A percentile compares a stretch with the other conserved stretches of the same genome.
phyloP scores from a whole-genome alignment of 2,113 vertebrate species.

The Colistium nudipinnis region DNA sequence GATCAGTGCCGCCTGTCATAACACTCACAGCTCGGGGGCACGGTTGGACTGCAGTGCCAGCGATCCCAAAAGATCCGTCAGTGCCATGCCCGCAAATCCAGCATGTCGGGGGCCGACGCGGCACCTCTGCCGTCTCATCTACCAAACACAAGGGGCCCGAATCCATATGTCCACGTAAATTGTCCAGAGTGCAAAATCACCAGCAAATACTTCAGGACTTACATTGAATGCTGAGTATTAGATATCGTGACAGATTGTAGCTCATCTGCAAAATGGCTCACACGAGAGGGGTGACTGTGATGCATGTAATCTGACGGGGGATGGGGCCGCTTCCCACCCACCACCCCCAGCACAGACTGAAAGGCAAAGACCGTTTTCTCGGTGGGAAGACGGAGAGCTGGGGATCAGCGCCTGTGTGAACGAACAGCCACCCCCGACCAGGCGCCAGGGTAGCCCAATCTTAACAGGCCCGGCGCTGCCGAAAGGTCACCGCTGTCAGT shows the following conservation, averaged over 20 bases:
- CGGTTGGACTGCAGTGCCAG: constrained; percentile 48
- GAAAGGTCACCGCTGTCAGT: constrained; percentile 66
- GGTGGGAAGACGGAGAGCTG: constrained; percentile 21
- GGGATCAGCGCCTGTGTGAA: constrained; percentile 21
- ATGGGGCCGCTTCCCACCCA: constrained; percentile 15
- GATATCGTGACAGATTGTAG: too few relatives aligned
- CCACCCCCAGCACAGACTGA: constrained; percentile 24
- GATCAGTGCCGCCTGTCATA: constrained; percentile 63
- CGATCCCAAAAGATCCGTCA: constrained; percentile 61
- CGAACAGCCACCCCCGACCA: constrained; percentile 30
- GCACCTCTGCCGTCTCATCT: constrained; percentile 46
- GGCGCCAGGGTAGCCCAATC: constrained; percentile 45
- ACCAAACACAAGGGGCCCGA: constrained; percentile 15
- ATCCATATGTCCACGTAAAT: constrained; percentile 16
- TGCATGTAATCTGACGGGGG: constrained; percentile 36
- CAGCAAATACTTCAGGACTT: not conserved
- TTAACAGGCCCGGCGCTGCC: constrained; percentile 34
- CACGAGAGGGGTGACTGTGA: constrained; percentile 24
- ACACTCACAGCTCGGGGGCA: constrained; percentile 34
- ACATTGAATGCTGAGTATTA: not conserved
- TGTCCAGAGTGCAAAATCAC: constrained; percentile 6
- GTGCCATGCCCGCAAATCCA: constrained; percentile 45
- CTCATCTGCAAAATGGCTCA: constrained; percentile 41
- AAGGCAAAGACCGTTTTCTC: constrained; percentile 7
- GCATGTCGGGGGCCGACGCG: constrained; percentile 46